Base-by-base conservation (phyloP, 2,888 invertebrate genomes). In the Amorpha juglandis region DNA sequence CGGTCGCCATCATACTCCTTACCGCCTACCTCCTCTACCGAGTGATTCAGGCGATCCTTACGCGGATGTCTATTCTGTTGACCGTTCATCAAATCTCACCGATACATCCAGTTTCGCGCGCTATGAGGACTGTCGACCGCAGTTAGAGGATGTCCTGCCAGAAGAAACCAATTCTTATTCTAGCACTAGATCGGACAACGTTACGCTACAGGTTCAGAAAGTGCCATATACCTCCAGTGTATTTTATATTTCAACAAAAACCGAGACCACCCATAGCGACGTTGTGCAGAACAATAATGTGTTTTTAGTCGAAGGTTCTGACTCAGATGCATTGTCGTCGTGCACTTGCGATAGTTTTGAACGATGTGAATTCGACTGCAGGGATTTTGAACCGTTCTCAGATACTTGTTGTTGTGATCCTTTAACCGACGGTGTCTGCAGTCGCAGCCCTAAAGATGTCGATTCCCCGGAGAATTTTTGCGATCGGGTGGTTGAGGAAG, bases 391-490 rank as follows among this genome's bases (percentile, higher is more conserved):
- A 75, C 94, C 94, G 48, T 91, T 94, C 77, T 95, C 95, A 67
- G 95, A 95, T 73, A 95, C 95, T 66, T 95, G 95, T 79, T 95
- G 95, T 83, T 94, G 94, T 71, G 94, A 94, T 72, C 93, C 93
- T 9, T 84, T 90, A 47, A 91, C 92, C 71, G 93, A 94, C 70
- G 94, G 92, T 48, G 87, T 88, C 58, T 94, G 94, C 71, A 92
- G 90, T 73, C 90, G 93, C 62, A 94, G 94, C 74, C 94, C 94
- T 16, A 92, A 93, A 71, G 87, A 91, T 76, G 92, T 92, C 45
- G 93, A 93, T 66, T 93, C 93, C 51, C 92, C 92, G 27, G 93
- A 93, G 78, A 79, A 91, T 77, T 90, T 92, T 78, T 86, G 89
- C 80, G 88, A 90, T 66, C 80, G 83, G 71, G 80, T 78, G 66